These are phyloP conservation scores for Pseudochirops corinnae DNA, from an alignment of 2,797 vertebrate genomes.

Conservation along the genomic window DNA sequence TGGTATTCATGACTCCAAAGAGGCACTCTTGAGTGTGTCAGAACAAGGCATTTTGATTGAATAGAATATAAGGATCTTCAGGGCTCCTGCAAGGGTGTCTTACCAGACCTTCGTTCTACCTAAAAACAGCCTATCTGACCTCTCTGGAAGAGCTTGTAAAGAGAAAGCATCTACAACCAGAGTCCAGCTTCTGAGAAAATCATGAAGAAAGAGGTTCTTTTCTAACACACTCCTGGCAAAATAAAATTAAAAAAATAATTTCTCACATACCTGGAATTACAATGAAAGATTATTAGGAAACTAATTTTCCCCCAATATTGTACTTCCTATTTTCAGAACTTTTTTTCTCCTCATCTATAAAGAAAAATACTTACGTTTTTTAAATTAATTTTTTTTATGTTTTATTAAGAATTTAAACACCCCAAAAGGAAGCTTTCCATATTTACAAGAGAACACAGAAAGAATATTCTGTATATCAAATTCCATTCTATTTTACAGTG, in stretches of 20 bases:
- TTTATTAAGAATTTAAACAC: neutral
- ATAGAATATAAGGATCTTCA: neutral
- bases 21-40: neutral
- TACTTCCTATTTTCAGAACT: conserved; percentile 58
- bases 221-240: neutral
- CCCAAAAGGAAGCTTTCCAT: neutral
- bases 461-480: neutral
- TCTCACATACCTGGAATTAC: conserved; percentile 25
- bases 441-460: neutral
- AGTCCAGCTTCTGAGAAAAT: neutral
- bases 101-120: neutral
- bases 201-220: neutral
- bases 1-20: neutral
- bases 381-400: neutral
- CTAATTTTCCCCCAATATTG: conserved; percentile 56
- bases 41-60: neutral
- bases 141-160: neutral
- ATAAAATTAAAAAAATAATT: conserved; percentile 35
- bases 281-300: conserved; percentile 54
- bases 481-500: neutral
- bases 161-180: conserved; percentile 8
- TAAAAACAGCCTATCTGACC: neutral
- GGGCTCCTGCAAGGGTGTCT: neutral
- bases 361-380: neutral
- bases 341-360: neutral